A percentile compares a stretch with the other conserved stretches of the same genome.
These are phyloP conservation scores for Papilio demoleus DNA, from an alignment of 2,888 invertebrate genomes.

Conservation along the genomic window DNA sequence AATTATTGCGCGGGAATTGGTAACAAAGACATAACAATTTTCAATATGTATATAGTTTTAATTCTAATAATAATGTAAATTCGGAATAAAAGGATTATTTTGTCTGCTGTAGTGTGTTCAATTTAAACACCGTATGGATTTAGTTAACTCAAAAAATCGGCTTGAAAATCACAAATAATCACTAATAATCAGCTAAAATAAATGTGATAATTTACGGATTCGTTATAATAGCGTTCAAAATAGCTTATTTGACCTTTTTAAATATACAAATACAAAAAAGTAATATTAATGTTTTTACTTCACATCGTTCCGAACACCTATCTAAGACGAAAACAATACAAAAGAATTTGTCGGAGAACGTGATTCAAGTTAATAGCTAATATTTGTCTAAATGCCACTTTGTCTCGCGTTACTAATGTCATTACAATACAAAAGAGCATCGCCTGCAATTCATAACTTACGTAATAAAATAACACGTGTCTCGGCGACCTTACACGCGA, in stretches of 20 bases:
- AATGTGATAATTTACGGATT: neutral
- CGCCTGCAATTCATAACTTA: slow-evolving; percentile 41
- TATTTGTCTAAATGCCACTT: slow-evolving; percentile 37
- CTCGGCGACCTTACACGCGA: slow-evolving; percentile 47
- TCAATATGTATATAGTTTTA: too few relatives aligned
- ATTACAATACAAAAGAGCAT: slow-evolving; percentile 39
- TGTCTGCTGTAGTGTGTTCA: too few relatives aligned
- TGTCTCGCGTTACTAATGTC: slow-evolving; percentile 37
- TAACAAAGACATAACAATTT: too few relatives aligned
- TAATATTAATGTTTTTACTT: neutral
- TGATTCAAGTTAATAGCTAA: slow-evolving; percentile 37
- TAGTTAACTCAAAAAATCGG: too few relatives aligned
- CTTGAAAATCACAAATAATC: too few relatives aligned
- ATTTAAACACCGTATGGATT: too few relatives aligned
- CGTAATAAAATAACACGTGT: slow-evolving; percentile 48
- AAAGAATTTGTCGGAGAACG: slow-evolving; percentile 31
- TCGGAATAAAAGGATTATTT: too few relatives aligned
- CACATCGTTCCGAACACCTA: neutral
- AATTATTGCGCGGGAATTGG: too few relatives aligned
- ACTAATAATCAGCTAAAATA: neutral
- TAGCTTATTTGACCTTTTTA: slow-evolving; percentile 1
- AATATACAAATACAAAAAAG: neutral
- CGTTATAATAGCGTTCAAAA: neutral
- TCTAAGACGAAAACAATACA: slow-evolving; percentile 19
- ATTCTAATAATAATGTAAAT: too few relatives aligned